phyloP scores from a whole-genome alignment of 2,888 invertebrate genomes.

The Caenorhabditis sp. region DNA sequence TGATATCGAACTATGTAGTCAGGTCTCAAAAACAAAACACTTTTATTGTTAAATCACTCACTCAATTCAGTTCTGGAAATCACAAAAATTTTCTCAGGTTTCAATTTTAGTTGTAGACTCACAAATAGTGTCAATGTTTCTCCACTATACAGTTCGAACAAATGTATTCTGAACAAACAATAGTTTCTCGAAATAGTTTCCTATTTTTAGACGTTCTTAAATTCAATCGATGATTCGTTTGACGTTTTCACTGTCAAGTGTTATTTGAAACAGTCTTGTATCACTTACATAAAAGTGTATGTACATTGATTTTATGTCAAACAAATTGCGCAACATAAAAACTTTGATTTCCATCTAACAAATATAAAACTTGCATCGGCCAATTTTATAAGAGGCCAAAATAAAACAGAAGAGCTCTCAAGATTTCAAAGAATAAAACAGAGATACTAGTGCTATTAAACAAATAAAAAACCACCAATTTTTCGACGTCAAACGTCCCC shows the following conservation, averaged over 20 bases:
- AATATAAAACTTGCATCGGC: not conserved
- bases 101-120: too few relatives aligned
- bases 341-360: not conserved
- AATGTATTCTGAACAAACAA: too few relatives aligned
- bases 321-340: not conserved
- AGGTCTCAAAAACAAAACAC: not conserved
- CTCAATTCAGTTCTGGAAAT: too few relatives aligned
- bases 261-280: not conserved
- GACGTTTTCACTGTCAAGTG: not conserved
- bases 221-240: not conserved
- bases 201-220: too few relatives aligned
- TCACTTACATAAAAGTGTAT: too few relatives aligned
- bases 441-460: conserved; percentile 4
- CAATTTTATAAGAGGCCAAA: conserved; percentile 3
- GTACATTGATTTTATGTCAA: not conserved
- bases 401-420: conserved; percentile 27
- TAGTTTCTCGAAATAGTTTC: too few relatives aligned
- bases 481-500: not conserved
- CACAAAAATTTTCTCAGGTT: too few relatives aligned
- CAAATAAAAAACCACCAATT: conserved; percentile 3
- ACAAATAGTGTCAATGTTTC: too few relatives aligned
- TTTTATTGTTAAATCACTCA: too few relatives aligned
- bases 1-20: not conserved
- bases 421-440: conserved; percentile 15
- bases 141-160: too few relatives aligned